These are phyloP conservation scores for Drosophila orosa DNA, from an alignment of 1,140 invertebrate genomes.

Conservation along the genomic window DNA sequence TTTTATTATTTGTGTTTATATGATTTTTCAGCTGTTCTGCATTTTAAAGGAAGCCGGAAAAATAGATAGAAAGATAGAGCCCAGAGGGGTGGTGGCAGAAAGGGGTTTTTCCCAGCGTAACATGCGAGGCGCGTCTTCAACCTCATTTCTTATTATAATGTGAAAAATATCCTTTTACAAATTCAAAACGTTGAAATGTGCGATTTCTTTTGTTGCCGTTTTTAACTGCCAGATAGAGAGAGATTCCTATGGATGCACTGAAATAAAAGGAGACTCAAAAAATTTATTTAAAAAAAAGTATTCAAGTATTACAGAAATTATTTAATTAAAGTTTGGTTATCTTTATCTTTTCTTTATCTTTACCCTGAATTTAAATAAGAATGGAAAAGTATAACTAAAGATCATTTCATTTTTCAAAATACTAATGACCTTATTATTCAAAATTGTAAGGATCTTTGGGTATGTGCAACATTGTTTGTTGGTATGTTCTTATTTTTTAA, in stretches of 20 bases:
- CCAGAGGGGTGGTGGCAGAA: not conserved
- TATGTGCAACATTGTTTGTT: too few species aligned
- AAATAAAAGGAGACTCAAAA: not conserved
- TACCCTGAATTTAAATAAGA: not conserved
- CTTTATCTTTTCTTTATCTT: not conserved
- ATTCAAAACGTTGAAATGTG: conserved; percentile 79
- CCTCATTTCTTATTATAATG: conserved; percentile 83
- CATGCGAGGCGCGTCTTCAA: conserved; percentile 75
- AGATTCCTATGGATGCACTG: not conserved
- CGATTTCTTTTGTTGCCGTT: conserved; percentile 75
- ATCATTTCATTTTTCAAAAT: not conserved
- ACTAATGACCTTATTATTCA: too few species aligned
- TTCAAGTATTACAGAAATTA: not conserved
- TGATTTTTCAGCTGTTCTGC: conserved; percentile 83
- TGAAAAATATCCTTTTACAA: conserved; percentile 82
- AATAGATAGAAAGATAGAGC: not conserved
- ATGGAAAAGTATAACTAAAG: not conserved
- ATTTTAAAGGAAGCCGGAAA: conserved; percentile 72
- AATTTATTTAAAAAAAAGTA: not conserved
- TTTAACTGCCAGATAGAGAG: conserved; percentile 53
- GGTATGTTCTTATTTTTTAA: too few species aligned
- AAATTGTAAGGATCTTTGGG: not conserved
- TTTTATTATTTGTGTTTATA: conserved; percentile 84
- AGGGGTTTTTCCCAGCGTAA: conserved; percentile 19
- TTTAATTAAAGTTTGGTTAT: not conserved